Conservation (phyloP, 2,888 invertebrate species). For the Chydorus sphaericus region DNA sequence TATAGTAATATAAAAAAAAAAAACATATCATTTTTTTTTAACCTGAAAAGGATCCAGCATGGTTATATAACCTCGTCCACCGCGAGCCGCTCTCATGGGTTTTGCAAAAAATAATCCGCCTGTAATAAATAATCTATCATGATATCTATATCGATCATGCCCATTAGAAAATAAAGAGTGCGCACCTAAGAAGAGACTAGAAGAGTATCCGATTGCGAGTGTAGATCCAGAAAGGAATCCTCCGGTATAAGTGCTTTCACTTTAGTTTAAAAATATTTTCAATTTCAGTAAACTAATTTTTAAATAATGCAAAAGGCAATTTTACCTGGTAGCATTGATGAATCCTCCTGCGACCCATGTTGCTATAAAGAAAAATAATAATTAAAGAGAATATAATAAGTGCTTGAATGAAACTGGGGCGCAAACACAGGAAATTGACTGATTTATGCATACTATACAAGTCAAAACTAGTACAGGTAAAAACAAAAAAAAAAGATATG, state of each 20-base stretch:
- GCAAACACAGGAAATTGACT: not conserved
- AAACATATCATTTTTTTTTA: no score
- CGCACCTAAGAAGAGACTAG: constrained; percentile 85
- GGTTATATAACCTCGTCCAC: constrained; percentile 86
- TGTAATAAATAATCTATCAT: constrained; percentile 26
- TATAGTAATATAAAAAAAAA: no score
- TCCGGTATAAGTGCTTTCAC: constrained; percentile 85
- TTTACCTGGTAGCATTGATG: constrained; percentile 98
- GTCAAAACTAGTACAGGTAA: no score
- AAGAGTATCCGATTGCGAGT: constrained; percentile 96
- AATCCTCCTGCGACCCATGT: constrained; percentile 99
- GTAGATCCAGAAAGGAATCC: constrained; percentile 87
- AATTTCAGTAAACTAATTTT: no score
- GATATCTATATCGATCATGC: not conserved
- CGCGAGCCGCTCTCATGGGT: constrained; percentile 60
- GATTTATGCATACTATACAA: not conserved
- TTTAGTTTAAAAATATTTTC: no score
- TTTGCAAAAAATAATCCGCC: constrained; percentile 97
- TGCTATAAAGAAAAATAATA: constrained; percentile 41
- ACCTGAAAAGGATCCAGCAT: constrained; percentile 98
- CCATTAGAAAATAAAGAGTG: no score
- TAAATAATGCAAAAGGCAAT: no score
- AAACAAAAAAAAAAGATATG: not conserved
- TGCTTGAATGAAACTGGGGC: not conserved
- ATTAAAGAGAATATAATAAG: constrained; percentile 3